Base-by-base conservation (phyloP, 2,888 invertebrate species). In the Drosophila ustulata region DNA sequence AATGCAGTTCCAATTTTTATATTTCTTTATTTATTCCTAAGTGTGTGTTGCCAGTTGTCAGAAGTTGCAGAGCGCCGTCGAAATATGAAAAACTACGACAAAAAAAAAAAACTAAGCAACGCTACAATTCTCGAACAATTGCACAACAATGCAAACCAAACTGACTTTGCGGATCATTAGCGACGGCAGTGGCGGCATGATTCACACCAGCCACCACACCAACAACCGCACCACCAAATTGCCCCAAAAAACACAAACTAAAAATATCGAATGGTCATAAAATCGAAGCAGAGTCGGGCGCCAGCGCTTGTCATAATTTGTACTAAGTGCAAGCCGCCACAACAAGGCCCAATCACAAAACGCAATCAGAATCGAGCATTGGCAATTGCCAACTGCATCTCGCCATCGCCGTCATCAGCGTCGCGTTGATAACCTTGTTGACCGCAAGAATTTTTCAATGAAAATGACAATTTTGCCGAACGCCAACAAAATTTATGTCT, bases 371-470 rank as follows among this genome's bases (percentile, higher is more conserved):
- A 52, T 52, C 75, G 53, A 75, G 57, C 47, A 30, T 41, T 57
- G 25, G 39, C 39, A 41, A 18, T 18, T 45, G 57, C 49, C 78
- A 65, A 52, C 52, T 65, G 71, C 37, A 37, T 37, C 37, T 41
- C 39, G 34, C 34, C 34, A 34, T 34, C 11, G 39, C 39, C 39
- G 39, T 18, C 39, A 41, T 41, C 39, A 39, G 6, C 39, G 18
- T 41, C 13, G 58, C 70, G 70, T 72, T 82, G 89, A 85, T 88
- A 88, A 85, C 89, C 87, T 89, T 85, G 85, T 87, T 88, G 89
- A 82, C 85, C 89, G 70, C 82, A 82, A 82, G 79, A 77, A 72
- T 75, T 84, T 84, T 77, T 58, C 69, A 82, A 69, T 69, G 46
- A 74, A 85, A 85, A 82, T 77, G 74, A 76, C 79, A 85, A 70